Base-by-base conservation (phyloP, 2,797 vertebrate species). In the Accipiter minullus region DNA sequence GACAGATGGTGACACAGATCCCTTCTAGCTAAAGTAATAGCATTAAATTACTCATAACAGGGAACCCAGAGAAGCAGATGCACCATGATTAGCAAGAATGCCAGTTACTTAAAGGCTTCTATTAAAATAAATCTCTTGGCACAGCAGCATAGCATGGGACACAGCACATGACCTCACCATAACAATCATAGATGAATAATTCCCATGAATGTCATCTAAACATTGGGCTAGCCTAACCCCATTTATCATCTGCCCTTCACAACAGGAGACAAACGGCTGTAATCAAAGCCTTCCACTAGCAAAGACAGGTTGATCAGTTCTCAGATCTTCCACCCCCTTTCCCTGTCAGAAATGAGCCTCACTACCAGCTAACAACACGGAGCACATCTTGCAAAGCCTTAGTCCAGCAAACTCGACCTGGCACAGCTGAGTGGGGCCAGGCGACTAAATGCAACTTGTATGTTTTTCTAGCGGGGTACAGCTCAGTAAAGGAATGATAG, bases 1-100 rank as follows among this genome's bases (percentile, higher is more conserved):
- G 96, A 93, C 98, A 98, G 97, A 98, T 95, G 96, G 97, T 94
- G 95, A 97, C 95, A 96, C 93, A 97, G 96, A 97, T 97, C 97
- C 90, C 97, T 96, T 90, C 96, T 38, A 94, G 97, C 96, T 95
- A 95, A 96, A 97, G 93, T 95, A 98, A 97, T 95, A 96, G 96
- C 97, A 96, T 97, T 97, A 97, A 97, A 97, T 98, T 96, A 97
- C 96, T 97, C 89, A 80, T 94, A 96, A 97, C 85, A 90, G 95
- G 96, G 95, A 97, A 97, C 89, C 93, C 93, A 90, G 93, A 89
- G 95, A 94, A 97, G 94, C 96, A 97, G 97, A 96, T 97, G 95
- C 96, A 95, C 93, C 89, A 80, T 95, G 96, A 97, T 97, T 97
- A 97, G 94, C 89, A 96, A 97, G 95, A 97, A 97, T 75, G 84